Evolutionary conservation across 2,113 vertebrate species (phyloP).

Genomic region (Pyxicephalus adspersus): DNA sequence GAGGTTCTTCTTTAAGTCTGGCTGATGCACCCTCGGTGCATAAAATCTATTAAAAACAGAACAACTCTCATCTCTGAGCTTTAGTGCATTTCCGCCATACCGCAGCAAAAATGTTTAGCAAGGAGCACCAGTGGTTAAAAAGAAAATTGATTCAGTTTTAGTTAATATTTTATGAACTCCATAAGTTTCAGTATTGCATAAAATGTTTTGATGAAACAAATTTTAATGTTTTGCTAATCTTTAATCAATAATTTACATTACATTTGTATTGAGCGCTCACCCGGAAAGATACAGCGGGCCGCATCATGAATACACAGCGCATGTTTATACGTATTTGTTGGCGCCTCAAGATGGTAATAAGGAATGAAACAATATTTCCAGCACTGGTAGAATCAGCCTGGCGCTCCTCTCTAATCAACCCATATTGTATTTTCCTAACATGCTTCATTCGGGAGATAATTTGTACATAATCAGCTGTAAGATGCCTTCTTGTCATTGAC

Average conservation of each 20-base stretch:
- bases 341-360: slow-evolving; percentile 9
- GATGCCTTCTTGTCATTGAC: slow-evolving; percentile 10
- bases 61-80: slow-evolving; percentile 42
- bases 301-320: background rate
- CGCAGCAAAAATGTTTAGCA: too few species aligned
- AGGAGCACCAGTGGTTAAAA: too few species aligned
- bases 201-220: background rate
- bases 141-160: slow-evolving; percentile 24
- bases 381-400: slow-evolving; percentile 11
- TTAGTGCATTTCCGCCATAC: slow-evolving; percentile 61
- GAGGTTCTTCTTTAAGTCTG: too few species aligned
- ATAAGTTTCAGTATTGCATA: background rate
- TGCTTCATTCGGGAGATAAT: slow-evolving; percentile 32
- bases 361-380: slow-evolving; percentile 25
- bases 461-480: slow-evolving; percentile 35
- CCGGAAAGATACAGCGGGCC: background rate
- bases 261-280: background rate
- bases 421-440: slow-evolving; percentile 35
- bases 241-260: background rate
- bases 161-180: slow-evolving; percentile 9
- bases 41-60: too few species aligned
- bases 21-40: too few species aligned
- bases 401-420: slow-evolving; percentile 25
- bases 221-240: background rate
- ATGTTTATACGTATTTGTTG: slow-evolving; percentile 11